Evolutionary conservation across 2,113 vertebrate species (phyloP).

Genomic region (Catharus fuscescens): DNA sequence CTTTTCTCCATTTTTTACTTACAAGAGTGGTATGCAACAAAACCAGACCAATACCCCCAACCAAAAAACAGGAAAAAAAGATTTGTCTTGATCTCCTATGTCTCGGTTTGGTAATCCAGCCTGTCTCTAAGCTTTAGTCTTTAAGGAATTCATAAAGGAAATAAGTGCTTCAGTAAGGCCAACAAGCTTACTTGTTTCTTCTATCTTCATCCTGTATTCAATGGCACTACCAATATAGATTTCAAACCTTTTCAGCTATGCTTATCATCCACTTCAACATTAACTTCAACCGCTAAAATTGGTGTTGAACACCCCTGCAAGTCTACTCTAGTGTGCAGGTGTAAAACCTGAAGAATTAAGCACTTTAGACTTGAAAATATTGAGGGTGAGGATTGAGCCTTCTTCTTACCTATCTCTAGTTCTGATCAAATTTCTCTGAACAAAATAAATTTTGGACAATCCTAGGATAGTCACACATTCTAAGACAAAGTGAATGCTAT

Average conservation of each 20-base stretch:
- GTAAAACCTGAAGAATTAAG: neutral
- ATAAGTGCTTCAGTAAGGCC: neutral
- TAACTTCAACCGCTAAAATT: neutral
- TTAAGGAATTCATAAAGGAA: neutral
- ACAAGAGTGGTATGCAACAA: neutral
- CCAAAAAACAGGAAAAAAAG: neutral
- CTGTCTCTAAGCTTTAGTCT: neutral
- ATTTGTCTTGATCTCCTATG: neutral
- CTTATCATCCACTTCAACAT: neutral
- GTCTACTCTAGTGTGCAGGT: neutral
- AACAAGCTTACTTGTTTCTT: neutral
- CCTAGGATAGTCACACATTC: neutral
- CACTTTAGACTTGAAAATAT: neutral
- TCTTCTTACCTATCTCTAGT: neutral
- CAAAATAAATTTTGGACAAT: neutral
- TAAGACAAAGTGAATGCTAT: neutral
- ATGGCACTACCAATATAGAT: accelerated
- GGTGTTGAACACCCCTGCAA: neutral
- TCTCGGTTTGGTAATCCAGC: neutral
- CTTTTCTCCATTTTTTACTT: neutral
- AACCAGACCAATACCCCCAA: neutral
- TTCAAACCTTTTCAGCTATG: neutral
- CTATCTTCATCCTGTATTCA: neutral
- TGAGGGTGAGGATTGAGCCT: accelerated
- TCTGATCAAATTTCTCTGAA: neutral